A percentile compares a stretch with the other conserved stretches of the same genome.
phyloP scores from a whole-genome alignment of 1,140 invertebrate species.

The Melanaphis sacchari region DNA sequence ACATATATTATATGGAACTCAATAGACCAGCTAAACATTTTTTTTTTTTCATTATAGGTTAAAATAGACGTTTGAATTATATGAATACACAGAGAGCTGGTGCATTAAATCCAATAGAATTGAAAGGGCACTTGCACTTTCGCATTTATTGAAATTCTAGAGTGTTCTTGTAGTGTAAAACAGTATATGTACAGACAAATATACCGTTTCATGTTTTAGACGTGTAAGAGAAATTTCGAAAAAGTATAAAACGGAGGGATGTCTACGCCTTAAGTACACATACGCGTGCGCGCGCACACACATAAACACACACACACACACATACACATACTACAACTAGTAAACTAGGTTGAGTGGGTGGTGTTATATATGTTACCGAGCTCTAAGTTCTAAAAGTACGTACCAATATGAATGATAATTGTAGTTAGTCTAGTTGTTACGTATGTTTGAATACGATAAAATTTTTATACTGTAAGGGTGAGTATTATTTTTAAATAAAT shows the following conservation, averaged over 20 bases:
- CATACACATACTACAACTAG: no score
- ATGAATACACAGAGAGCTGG: not conserved
- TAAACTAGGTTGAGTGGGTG: no score
- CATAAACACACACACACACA: no score
- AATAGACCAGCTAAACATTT: not conserved
- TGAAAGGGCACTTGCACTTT: not conserved
- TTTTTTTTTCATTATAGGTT: not conserved
- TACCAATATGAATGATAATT: not conserved
- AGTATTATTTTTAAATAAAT: not conserved
- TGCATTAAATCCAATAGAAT: not conserved
- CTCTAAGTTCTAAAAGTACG: not conserved
- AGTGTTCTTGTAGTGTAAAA: not conserved
- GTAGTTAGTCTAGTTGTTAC: not conserved
- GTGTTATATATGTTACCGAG: not conserved
- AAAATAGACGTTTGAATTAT: not conserved
- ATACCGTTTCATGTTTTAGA: not conserved
- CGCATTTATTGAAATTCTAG: not conserved
- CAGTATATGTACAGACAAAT: not conserved
- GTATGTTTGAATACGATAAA: not conserved
- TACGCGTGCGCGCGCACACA: not conserved
- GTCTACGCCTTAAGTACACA: not conserved
- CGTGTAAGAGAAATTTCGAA: not conserved
- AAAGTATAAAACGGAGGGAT: not conserved
- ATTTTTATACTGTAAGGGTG: not conserved
- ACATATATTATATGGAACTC: no score